Evolutionary conservation across 2,888 invertebrate genomes (phyloP).

Genomic region (Lithodes maja): DNA sequence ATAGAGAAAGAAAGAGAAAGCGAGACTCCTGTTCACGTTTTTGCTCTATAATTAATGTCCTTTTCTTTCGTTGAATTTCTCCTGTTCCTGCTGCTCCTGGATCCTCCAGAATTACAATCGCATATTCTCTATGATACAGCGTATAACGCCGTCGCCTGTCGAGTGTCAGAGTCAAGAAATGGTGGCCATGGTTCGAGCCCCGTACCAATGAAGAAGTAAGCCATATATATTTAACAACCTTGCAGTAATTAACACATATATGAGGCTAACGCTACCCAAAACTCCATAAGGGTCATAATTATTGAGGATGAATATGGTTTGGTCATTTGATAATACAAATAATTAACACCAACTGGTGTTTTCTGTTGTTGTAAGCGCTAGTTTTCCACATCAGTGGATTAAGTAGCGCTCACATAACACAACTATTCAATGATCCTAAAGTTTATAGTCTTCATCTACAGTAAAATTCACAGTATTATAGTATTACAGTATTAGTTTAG

Average conservation of each 20-base stretch:
- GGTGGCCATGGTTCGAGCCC: slow-evolving; percentile 82
- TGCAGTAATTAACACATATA: not conserved
- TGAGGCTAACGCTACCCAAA: not conserved
- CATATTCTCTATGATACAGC: slow-evolving; percentile 79
- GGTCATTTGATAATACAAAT: too few species aligned
- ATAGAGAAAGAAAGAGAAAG: not conserved
- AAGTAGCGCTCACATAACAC: too few species aligned
- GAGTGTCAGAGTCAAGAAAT: slow-evolving; percentile 94
- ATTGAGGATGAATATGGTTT: too few species aligned
- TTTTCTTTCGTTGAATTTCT: not conserved
- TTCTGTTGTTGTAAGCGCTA: too few species aligned
- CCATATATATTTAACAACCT: slow-evolving; percentile 1
- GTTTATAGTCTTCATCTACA: too few species aligned
- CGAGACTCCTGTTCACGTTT: not conserved
- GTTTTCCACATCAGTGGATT: too few species aligned
- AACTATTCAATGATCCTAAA: too few species aligned
- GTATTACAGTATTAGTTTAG: too few species aligned
- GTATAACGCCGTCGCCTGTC: slow-evolving; percentile 98
- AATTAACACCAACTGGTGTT: too few species aligned
- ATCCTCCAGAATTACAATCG: slow-evolving; percentile 65
- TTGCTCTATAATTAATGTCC: not conserved
- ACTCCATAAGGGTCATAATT: too few species aligned
- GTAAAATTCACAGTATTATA: too few species aligned
- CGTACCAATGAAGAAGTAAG: slow-evolving; percentile 98
- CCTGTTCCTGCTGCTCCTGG: slow-evolving; percentile 57